Evolutionary conservation across 2,113 vertebrate genomes (phyloP).

Genomic region (Gadus macrocephalus): DNA sequence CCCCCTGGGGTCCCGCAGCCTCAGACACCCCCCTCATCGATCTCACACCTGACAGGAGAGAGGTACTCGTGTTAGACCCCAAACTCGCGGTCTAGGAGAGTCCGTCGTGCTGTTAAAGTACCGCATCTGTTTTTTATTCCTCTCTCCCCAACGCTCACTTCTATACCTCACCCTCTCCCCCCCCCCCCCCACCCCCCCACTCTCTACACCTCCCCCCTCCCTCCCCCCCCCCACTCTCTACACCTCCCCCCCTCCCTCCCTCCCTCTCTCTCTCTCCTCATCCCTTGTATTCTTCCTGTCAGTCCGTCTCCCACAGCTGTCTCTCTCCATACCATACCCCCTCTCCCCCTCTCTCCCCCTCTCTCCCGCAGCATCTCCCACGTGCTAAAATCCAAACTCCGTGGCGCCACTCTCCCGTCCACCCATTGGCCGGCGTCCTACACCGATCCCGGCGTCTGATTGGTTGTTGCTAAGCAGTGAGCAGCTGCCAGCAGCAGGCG

Average conservation of each 20-base stretch:
- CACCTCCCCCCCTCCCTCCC: background rate
- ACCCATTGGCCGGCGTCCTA: slow-evolving; percentile 59
- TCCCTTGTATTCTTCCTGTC: no score
- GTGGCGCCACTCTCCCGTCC: slow-evolving; percentile 59
- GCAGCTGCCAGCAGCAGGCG: slow-evolving; percentile 62
- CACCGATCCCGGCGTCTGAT: slow-evolving; percentile 56
- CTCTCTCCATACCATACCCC: background rate
- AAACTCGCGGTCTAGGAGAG: no score
- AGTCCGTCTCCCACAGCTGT: no score
- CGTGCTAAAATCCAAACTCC: slow-evolving; percentile 74
- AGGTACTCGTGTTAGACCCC: no score
- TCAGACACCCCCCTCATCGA: no score
- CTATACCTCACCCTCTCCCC: no score
- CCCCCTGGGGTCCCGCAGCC: no score
- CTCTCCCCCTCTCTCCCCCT: slow-evolving; percentile 2
- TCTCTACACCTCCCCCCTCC: background rate
- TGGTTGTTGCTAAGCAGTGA: slow-evolving; percentile 84
- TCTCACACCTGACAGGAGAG: no score
- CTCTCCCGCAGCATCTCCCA: slow-evolving; percentile 40
- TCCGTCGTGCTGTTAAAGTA: no score
- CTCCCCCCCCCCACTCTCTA: background rate
- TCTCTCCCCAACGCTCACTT: no score
- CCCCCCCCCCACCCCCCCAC: background rate
- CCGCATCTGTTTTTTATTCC: no score
- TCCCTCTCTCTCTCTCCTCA: background rate